Evolutionary conservation across 2,113 vertebrate species (phyloP), one percentile per base, ranked within the genome.

Genomic region (Parotia lawesii): DNA sequence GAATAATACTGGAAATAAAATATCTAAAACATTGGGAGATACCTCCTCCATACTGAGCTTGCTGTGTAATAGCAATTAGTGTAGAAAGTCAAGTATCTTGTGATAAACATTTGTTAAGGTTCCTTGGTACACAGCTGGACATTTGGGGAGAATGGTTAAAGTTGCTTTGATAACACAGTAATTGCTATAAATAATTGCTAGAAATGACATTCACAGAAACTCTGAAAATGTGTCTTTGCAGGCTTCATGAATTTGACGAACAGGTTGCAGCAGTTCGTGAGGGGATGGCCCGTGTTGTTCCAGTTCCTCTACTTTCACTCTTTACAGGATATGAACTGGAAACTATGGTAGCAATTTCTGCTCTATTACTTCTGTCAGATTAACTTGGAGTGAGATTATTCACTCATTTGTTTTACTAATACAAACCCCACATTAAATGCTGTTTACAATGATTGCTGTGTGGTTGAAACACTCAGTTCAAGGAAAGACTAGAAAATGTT

Each of bases 291-390:
- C 98, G 99, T 4, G 99, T 99, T 6, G 99, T 99, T 42, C 99
- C 99, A 1, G 99, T 99, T 45, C 99, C 99, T 54, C 97, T 99
- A 4, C 98, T 99, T 53, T 99, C 99, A 1, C 98, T 99, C 17
- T 99, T 99, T 89, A 99, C 99, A 4, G 99, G 99, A 77, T 99
- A 99, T 11, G 99, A 99, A 84, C 97, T 99, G 95, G 99, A 99
- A 97, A 99, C 99, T 0, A 99, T 99, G 99, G 99, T 99, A 97
- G 82, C 76, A 60, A 15, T 75, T 53, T 86, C 40, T 75, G 6
- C 3, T 45, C 37, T 65, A 11, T 80, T 58, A 42, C 19, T 31
- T 70, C 28, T 78, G 31, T 58, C 51, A 51, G 14, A 33, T 23
- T 50, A 48, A 56, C 9, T 64, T 64, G 45, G 31, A 93, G 38